Base-by-base conservation (phyloP, 2,113 vertebrate species). In the Callionymus lyra region DNA sequence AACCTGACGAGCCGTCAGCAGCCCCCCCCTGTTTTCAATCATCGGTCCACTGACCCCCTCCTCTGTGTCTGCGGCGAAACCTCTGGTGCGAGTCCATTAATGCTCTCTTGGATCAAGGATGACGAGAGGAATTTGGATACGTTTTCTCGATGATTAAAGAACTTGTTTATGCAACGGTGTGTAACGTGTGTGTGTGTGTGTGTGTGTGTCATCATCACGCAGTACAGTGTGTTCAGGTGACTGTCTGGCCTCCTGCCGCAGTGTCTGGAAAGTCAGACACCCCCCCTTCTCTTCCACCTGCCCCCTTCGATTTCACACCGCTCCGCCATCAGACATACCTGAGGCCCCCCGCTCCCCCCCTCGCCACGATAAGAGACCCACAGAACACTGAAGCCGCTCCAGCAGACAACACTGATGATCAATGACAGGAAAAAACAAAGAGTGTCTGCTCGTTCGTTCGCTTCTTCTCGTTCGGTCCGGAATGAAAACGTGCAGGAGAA, bases 201-300 rank as follows among this genome's bases (percentile, higher is more conserved):
- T n/a, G 37, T 13, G 44, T 6, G 18, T 42, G 53, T 50, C 41
- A 27, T 35, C 21, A 17, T 38, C 34, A n/a, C 38, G 41, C 34
- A n/a, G 52, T 42, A 44, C 27, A 76, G 82, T 80, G 85, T 76
- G 82, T 84, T 86, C 77, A 89, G 86, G 84, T 90, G 85, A 85
- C 85, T 86, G 88, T 90, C 89, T 91, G 85, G 83, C 86, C 74
- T 72, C 81, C 70, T 53, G 66, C 77, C 77, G 77, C 72, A 69
- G 70, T 76, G 82, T 88, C 86, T 90, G 85, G 81, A 87, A 89
- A 87, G 65, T 70, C 72, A 76, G 57, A 78, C 76, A 64, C 32
- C 38, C 21, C 16, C 34, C 53, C 16, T 12, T n/a, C 33, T 17
- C 27, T 16, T n/a, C 12, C 32, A 35, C 6, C 41, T 42, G 34